Evolutionary conservation across 1,140 invertebrate genomes (phyloP), one percentile per base, ranked within the genome.

Genomic region (Brachionus calyciflorus): DNA sequence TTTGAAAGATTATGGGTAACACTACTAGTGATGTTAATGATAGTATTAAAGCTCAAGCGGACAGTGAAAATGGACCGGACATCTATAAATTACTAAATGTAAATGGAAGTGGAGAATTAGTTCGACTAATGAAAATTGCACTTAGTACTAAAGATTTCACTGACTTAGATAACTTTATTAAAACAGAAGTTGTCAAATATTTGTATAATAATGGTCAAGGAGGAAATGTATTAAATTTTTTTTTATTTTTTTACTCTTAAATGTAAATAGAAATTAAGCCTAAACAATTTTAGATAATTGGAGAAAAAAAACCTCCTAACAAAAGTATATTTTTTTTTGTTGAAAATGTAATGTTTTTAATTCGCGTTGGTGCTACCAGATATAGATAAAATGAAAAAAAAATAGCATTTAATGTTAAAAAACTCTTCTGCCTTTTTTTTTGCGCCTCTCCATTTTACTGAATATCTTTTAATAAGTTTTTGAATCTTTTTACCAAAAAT

Each of bases 201-300:
- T 49, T 76, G n/a, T 76, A 76, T 30, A 76, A 76, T 41, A 17
- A 76, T 9, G 73, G 73, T 17, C 7, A 24, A 17, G 69, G 69
- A 9, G 51, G 51, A 73, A 2, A 44, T 21, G 60, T 65, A 65
- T 46, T 26, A 24, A 65, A 24, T 26, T 4, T 40, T 46, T 7
- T 6, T 12, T 14, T 37, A 21, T 6, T 26, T 26, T 14, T 3
- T 5, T 7, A 14, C 3, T 17, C 9, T 14, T 14, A 46, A 46
- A n/a, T n/a, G n/a, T n/a, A n/a, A n/a, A n/a, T n/a, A n/a, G n/a
- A n/a, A n/a, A n/a, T n/a, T n/a, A n/a, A n/a, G n/a, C 37, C 37
- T n/a, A n/a, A n/a, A n/a, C n/a, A n/a, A n/a, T n/a, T n/a, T n/a
- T n/a, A n/a, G n/a, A n/a, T n/a, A n/a, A n/a, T n/a, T n/a, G n/a